Evolutionary conservation across 2,888 invertebrate species (phyloP).

Genomic region (Boloria euphrosyne): DNA sequence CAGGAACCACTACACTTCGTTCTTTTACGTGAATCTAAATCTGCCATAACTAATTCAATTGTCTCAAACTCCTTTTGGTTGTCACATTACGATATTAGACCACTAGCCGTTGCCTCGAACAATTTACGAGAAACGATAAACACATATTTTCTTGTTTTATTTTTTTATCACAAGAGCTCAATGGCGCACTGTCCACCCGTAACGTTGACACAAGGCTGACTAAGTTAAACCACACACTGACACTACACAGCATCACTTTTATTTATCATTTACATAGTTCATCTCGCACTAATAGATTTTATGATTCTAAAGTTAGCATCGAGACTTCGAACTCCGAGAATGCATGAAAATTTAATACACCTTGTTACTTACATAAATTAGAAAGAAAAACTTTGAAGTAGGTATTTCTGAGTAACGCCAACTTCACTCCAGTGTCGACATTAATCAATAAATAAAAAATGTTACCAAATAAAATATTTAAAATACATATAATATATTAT

Average conservation of each 20-base stretch:
- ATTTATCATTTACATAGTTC: conserved; percentile 52
- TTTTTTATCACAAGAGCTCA: conserved; percentile 62
- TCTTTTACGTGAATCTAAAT: conserved; percentile 53
- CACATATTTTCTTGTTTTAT: conserved; percentile 63
- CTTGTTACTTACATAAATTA: conserved; percentile 71
- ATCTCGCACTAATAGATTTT: conserved; percentile 45
- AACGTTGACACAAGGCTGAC: conserved; percentile 72
- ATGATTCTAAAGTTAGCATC: conserved; percentile 40
- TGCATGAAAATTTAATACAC: conserved; percentile 56
- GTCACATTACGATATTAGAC: conserved; percentile 64
- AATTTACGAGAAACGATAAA: conserved; percentile 55
- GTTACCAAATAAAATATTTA: conserved; percentile 41
- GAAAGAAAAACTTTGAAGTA: conserved; percentile 65
- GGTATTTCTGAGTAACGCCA: conserved; percentile 66
- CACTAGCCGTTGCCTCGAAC: conserved; percentile 51
- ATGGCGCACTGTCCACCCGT: conserved; percentile 72
- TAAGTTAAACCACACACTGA: too few species aligned
- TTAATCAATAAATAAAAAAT: conserved; percentile 45
- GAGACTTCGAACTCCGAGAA: conserved; percentile 49
- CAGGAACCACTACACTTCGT: conserved; percentile 60
- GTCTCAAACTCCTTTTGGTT: conserved; percentile 47
- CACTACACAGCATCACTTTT: conserved; percentile 50
- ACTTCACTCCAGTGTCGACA: conserved; percentile 61
- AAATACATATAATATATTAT: too few species aligned
- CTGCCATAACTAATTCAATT: conserved; percentile 61